phyloP scores from a whole-genome alignment of 1,140 invertebrate species.

The Hycleus cichorii region DNA sequence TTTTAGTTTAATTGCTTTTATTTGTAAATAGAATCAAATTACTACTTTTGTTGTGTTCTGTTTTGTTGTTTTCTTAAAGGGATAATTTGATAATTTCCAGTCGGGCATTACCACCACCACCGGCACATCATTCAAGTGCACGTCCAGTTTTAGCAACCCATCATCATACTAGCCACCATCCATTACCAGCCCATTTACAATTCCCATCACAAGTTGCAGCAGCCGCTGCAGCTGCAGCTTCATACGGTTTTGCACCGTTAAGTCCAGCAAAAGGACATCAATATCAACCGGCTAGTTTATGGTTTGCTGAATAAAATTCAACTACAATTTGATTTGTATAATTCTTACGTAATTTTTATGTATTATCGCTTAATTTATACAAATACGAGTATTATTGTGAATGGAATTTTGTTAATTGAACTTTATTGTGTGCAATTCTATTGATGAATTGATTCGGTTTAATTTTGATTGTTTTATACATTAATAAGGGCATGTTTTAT shows the following conservation, averaged over 20 bases:
- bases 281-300: slow-evolving; percentile 62
- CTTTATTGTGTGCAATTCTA: too few species aligned
- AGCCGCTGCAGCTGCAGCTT: slow-evolving; percentile 46
- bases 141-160: slow-evolving; percentile 63
- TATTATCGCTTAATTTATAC: too few species aligned
- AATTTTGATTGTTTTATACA: too few species aligned
- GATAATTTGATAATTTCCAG: slow-evolving; percentile 35
- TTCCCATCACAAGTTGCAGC: slow-evolving; percentile 54
- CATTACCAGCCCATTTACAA: slow-evolving; percentile 79
- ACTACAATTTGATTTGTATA: too few species aligned
- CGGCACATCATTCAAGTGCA: slow-evolving; percentile 77
- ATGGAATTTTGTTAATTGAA: too few species aligned
- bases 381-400: too few species aligned
- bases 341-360: too few species aligned
- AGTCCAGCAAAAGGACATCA: slow-evolving; percentile 66
- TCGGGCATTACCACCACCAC: slow-evolving; percentile 69
- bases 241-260: slow-evolving; percentile 60
- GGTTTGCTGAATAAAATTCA: slow-evolving; percentile 62
- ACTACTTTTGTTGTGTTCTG: neutral
- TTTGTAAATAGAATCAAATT: too few species aligned
- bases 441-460: too few species aligned
- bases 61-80: neutral
- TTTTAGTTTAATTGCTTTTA: too few species aligned
- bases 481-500: too few species aligned
- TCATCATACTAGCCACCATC: slow-evolving; percentile 55